A percentile compares a stretch with the other conserved stretches of the same genome.
Evolutionary conservation across 2,888 invertebrate species (phyloP).

Genomic region (Drosophila lacicola): DNA sequence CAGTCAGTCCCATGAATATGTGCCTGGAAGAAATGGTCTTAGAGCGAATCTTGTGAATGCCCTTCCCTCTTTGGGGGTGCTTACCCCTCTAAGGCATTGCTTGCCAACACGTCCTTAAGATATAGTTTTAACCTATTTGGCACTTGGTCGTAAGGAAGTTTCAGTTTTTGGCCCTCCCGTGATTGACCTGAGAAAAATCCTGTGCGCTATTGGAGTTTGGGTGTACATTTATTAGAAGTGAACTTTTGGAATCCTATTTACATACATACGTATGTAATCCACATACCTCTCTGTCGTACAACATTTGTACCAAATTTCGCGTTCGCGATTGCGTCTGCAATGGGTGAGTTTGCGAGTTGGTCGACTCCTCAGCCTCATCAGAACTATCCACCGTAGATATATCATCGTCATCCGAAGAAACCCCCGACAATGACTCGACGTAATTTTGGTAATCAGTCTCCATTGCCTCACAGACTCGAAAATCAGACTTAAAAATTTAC

Average conservation of each 20-base stretch:
- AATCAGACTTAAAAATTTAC: conserved; percentile 56
- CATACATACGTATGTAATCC: neutral
- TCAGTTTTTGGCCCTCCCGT: conserved; percentile 85
- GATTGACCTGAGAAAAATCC: conserved; percentile 86
- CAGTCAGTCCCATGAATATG: conserved; percentile 97
- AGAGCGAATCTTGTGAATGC: neutral
- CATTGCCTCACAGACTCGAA: conserved; percentile 70
- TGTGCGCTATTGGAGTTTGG: conserved; percentile 83
- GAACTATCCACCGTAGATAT: conserved; percentile 78
- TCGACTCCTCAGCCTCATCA: conserved; percentile 69
- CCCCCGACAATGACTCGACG: conserved; percentile 74
- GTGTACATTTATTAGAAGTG: neutral
- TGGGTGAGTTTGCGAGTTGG: conserved; percentile 28
- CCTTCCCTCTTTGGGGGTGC: conserved; percentile 8
- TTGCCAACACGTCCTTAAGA: conserved; percentile 88
- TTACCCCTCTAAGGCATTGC: conserved; percentile 86
- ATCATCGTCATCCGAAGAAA: conserved; percentile 78
- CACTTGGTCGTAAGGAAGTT: conserved; percentile 86
- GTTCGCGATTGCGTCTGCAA: conserved; percentile 44
- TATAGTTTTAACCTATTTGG: conserved; percentile 87
- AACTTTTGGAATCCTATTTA: neutral
- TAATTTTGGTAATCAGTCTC: conserved; percentile 75
- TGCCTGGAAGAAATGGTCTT: conserved; percentile 87
- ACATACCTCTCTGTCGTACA: conserved; percentile 81
- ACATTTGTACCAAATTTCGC: conserved; percentile 77